A percentile compares a stretch with the other conserved stretches of the same genome.
Conservation (phyloP, 2,113 vertebrate species). For the Callocephalon fimbriatum region DNA sequence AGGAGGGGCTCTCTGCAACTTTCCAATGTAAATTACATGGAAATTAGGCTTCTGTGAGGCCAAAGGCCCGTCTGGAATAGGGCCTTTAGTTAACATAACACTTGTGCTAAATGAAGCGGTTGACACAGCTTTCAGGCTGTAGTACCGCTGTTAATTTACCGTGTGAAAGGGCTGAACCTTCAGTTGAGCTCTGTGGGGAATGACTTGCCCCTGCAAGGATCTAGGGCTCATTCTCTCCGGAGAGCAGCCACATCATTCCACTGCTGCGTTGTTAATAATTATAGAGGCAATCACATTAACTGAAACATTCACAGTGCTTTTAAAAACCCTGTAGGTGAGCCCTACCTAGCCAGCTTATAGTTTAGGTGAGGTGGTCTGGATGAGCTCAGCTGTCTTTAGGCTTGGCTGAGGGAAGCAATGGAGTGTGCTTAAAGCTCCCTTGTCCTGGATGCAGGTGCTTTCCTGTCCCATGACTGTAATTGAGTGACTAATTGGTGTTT, state of each 20-base stretch:
- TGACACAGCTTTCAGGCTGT: conserved; percentile 68
- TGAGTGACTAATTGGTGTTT: not conserved
- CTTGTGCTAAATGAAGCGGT: conserved; percentile 73
- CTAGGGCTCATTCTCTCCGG: not conserved
- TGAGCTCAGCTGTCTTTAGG: not conserved
- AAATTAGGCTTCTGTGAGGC: conserved; percentile 62
- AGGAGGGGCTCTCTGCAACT: not conserved
- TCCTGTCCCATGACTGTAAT: not conserved
- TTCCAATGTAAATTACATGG: conserved; percentile 68
- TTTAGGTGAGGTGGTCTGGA: not conserved
- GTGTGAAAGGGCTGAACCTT: conserved; percentile 53
- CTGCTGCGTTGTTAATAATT: not conserved
- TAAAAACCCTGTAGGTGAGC: not conserved
- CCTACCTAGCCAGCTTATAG: not conserved
- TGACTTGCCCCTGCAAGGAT: not conserved
- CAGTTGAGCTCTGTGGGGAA: not conserved
- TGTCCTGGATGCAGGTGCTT: not conserved
- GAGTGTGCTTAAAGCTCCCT: not conserved
- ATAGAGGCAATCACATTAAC: not conserved
- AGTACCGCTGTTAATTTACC: conserved; percentile 52
- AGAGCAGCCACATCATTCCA: not conserved
- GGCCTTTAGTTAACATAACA: conserved; percentile 69
- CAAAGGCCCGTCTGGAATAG: conserved; percentile 51
- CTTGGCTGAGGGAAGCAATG: not conserved
- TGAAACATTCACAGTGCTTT: not conserved